Evolutionary conservation across 1,140 invertebrate genomes (phyloP).

Genomic region (Colletes gigas): DNA sequence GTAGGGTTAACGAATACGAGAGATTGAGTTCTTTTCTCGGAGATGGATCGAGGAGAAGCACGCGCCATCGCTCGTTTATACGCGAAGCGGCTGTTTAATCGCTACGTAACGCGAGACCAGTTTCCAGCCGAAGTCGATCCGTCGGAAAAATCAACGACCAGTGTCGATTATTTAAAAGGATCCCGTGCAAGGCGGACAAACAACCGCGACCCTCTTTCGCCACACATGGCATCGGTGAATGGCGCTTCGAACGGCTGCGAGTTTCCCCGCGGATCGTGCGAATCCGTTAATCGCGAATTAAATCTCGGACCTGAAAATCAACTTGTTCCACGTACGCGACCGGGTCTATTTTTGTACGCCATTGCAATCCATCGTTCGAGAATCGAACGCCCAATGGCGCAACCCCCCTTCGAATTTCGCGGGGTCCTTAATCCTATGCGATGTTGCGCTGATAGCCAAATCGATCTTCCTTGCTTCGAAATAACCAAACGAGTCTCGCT

Average conservation of each 20-base stretch:
- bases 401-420: too few relatives aligned
- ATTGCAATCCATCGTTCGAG: too few relatives aligned
- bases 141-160: slow-evolving; percentile 45
- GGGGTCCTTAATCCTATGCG: too few relatives aligned
- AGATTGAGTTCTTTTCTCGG: too few relatives aligned
- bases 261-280: slow-evolving; percentile 27
- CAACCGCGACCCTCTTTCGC: slow-evolving; percentile 25
- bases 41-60: too few relatives aligned
- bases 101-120: slow-evolving; percentile 21
- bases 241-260: slow-evolving; percentile 18
- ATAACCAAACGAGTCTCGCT: too few relatives aligned
- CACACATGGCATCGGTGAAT: slow-evolving; percentile 36
- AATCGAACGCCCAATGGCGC: too few relatives aligned
- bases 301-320: slow-evolving; percentile 11
- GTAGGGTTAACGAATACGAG: too few relatives aligned
- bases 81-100: slow-evolving; percentile 2
- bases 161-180: slow-evolving; percentile 37
- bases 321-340: not conserved
- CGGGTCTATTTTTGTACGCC: too few relatives aligned
- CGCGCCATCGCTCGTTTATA: not conserved
- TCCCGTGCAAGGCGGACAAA: slow-evolving; percentile 37
- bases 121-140: slow-evolving; percentile 42
- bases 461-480: too few relatives aligned
- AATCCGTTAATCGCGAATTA: slow-evolving; percentile 37
- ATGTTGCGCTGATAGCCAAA: too few relatives aligned